These are phyloP conservation scores for Cyprinodon variegatus DNA, from an alignment of 2,113 vertebrate species.

Conservation along the genomic window DNA sequence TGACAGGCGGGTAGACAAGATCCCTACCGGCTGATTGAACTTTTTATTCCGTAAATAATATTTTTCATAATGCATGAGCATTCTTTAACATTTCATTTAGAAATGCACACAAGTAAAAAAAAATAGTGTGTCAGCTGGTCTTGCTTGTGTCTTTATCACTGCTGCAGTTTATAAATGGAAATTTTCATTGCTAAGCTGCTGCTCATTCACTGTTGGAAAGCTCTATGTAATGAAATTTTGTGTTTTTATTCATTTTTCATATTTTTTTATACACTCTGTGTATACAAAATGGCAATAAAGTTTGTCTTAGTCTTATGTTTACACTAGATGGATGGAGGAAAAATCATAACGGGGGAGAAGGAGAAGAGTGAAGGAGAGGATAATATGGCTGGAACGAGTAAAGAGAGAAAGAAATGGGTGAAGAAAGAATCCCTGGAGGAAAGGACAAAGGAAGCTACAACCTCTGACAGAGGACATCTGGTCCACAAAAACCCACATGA, in stretches of 20 bases:
- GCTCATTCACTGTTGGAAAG: no score
- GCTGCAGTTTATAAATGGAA: no score
- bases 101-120: background rate
- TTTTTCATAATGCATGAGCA: background rate
- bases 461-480: constrained; percentile 75
- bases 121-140: background rate
- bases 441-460: constrained; percentile 77
- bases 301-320: no score
- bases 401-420: constrained; percentile 42
- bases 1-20: background rate
- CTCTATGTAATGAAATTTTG: no score
- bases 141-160: background rate
- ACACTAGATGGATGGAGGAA: constrained; percentile 32
- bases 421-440: constrained; percentile 57
- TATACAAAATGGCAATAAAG: no score
- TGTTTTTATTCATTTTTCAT: no score
- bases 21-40: background rate
- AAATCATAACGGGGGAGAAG: constrained; percentile 41
- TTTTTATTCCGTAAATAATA: background rate
- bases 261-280: no score
- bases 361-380: background rate
- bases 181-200: no score
- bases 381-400: constrained; percentile 11
- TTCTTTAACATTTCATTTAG: background rate
- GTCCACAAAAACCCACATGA: constrained; percentile 60